These are phyloP conservation scores for Bilobella aurantiaca DNA, from an alignment of 1,140 invertebrate genomes.

Conservation along the genomic window DNA sequence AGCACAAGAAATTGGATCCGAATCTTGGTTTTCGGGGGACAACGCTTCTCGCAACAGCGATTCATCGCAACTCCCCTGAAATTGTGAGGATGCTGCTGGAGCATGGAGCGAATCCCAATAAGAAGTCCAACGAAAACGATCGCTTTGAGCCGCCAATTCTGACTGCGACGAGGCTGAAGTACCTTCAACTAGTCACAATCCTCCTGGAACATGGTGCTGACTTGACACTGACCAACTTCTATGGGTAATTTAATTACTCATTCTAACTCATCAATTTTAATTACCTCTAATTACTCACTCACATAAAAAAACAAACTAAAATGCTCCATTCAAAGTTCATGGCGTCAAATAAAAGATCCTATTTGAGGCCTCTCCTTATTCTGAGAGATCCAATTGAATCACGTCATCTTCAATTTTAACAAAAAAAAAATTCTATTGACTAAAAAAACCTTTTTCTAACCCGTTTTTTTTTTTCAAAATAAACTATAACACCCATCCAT, in stretches of 20 bases:
- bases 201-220: conserved; percentile 22
- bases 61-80: conserved; percentile 7
- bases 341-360: too few relatives aligned
- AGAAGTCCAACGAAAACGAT: conserved; percentile 26
- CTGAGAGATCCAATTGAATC: too few relatives aligned
- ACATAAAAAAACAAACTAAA: too few relatives aligned
- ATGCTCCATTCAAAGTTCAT: too few relatives aligned
- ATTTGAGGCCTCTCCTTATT: too few relatives aligned
- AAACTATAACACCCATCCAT: too few relatives aligned
- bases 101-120: conserved; percentile 28
- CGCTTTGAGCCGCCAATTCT: conserved; percentile 28
- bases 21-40: conserved; percentile 19
- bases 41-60: conserved; percentile 23
- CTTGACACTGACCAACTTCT: conserved; percentile 23
- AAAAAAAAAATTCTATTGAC: too few relatives aligned
- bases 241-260: conserved; percentile 21
- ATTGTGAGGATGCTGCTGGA: conserved; percentile 21
- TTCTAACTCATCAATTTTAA: too few relatives aligned
- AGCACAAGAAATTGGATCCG: conserved; percentile 9
- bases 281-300: too few relatives aligned
- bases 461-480: background rate
- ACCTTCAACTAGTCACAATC: conserved; percentile 17
- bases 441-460: too few relatives aligned
- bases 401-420: too few relatives aligned
- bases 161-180: conserved; percentile 23